Base-by-base conservation (phyloP, 2,888 invertebrate genomes). In the Toxonevra muliebris region DNA sequence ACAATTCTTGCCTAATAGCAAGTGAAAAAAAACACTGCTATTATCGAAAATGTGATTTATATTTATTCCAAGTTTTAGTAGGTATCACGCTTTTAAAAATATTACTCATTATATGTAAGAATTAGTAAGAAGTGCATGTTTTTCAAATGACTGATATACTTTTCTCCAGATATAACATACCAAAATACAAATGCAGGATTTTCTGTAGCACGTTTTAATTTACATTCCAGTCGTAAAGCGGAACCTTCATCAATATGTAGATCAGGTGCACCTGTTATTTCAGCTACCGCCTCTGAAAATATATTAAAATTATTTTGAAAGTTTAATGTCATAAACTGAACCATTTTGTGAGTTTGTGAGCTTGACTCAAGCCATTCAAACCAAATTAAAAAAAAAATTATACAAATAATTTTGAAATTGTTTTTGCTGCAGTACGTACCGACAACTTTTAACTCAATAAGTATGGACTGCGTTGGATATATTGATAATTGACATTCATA, bases 401-500 rank as follows among this genome's bases (percentile, higher is more conserved):
- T 50, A 19, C 15, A 62, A 41, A 11, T 50, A 40, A 19, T 62
- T 62, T 52, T 30, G 20, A 20, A 12, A 64, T n/a, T 17, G 5
- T 53, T 41, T 53, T 69, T 55, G 59, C 68, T 53, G 54, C 53
- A 59, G 45, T 69, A 84, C 87, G 87, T 86, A 90, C 90, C 90
- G 76, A 90, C 88, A 75, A 90, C 88, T 80, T 88, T 89, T 74
- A 90, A 85, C 78, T 90, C 89, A 74, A 89, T 87, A 76, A 89
- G 87, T 77, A 90, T 88, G 79, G 90, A 89, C 74, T 88, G 88
- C 20, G 90, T 89, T 59, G 90, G 90, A 84, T 90, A 89, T 65
- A 89, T 89, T 72, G 90, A 89, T 75, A 90, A 87, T 86, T 90
- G 90, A 82, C 90, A 90, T 82, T 90, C 88, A 80, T 90, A 90